Evolutionary conservation across 2,888 invertebrate species (phyloP).

Genomic region (Nomada hirtipes): DNA sequence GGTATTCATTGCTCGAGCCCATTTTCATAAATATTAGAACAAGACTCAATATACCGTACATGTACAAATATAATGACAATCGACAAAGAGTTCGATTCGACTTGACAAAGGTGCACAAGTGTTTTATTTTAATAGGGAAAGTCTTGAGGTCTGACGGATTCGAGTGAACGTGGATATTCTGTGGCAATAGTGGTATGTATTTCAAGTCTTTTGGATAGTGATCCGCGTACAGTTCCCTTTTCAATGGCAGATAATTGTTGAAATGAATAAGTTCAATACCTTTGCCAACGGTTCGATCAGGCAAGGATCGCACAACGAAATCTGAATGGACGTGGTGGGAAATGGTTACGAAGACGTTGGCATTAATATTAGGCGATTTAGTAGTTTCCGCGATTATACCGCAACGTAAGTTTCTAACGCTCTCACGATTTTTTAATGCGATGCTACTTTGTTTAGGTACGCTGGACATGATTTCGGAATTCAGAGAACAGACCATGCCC

Average conservation of each 20-base stretch:
- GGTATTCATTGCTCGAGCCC: slow-evolving; percentile 56
- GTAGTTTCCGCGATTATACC: slow-evolving; percentile 10
- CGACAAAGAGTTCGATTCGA: slow-evolving; percentile 73
- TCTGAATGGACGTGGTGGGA: slow-evolving; percentile 40
- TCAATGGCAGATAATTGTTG: slow-evolving; percentile 28
- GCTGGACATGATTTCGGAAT: slow-evolving; percentile 6
- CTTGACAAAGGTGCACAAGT: slow-evolving; percentile 65
- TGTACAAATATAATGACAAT: slow-evolving; percentile 76
- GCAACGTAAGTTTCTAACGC: slow-evolving; percentile 18
- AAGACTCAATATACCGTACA: slow-evolving; percentile 75
- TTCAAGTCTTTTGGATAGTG: slow-evolving; percentile 25
- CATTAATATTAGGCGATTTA: not conserved
- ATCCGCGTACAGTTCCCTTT: not conserved
- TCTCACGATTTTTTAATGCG: slow-evolving; percentile 1
- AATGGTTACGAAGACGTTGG: slow-evolving; percentile 11
- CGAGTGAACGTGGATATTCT: not conserved
- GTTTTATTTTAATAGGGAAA: slow-evolving; percentile 31
- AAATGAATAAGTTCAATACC: not conserved
- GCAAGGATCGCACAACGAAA: slow-evolving; percentile 3
- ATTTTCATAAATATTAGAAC: slow-evolving; percentile 70
- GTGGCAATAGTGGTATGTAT: not conserved
- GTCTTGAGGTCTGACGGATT: not conserved
- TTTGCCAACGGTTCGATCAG: not conserved
- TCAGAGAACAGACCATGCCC: slow-evolving; percentile 9
- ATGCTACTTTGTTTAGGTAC: not conserved